Evolutionary conservation across 2,113 vertebrate species (phyloP), one percentile per base, ranked within the genome.

Genomic region (Hepsetus odoe): DNA sequence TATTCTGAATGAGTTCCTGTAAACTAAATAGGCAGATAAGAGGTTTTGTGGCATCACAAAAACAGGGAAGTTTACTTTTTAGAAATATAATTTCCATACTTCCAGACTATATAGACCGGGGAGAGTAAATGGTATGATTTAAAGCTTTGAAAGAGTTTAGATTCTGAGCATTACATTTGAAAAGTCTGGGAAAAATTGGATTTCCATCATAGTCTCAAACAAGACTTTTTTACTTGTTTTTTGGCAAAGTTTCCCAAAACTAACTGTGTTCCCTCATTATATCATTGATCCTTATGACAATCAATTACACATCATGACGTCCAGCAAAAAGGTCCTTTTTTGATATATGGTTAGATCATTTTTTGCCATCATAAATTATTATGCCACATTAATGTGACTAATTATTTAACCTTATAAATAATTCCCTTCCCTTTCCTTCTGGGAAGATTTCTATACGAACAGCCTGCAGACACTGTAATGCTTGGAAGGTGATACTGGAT

Each of bases 391-490:
- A 73, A 51, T 73, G 53, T 42, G 53, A 58, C 70, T 67, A 22
- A 82, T 59, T 32, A 77, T 68, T 73, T 68, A 73, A 72, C 53
- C 70, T 66, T 72, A 44, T 68, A 35, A 72, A 73, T 77, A 46
- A 72, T 68, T 68, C 49, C 58, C 74, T 30, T 12, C 5, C 7
- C 46, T 55, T 11, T 56, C 13, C 20, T 35, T 38, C 20, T 40
- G 66, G 26, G 38, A 56, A 1, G 40, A 1, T 70, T 26, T 62
- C 61, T 49, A 59, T 46, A 56, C 28, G 33, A 1, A 32, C 12
- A 62, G 61, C 38, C 28, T 11, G 26, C 16, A 46, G 28, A 7
- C 22, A 12, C 14, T 14, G 1, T 42, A 5, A 20, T n/a, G 51
- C 51, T 11, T 55, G 51, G n/a, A 0, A 24, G 24, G n/a, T 2